Base-by-base conservation (phyloP, 2,113 vertebrate genomes). In the Miniopterus natalensis region DNA sequence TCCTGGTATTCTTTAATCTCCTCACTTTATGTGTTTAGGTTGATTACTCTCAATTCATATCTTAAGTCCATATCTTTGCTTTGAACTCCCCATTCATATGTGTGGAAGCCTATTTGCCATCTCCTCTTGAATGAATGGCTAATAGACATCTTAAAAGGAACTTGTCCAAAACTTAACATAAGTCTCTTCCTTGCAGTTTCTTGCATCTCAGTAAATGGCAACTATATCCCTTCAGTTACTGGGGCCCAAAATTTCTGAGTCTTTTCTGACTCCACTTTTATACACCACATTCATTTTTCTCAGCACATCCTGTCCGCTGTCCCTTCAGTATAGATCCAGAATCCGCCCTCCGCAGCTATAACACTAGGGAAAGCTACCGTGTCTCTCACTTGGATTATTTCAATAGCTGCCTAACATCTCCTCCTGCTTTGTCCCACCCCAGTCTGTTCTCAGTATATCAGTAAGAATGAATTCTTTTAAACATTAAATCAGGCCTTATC, bases 391-490 rank as follows among this genome's bases (percentile, higher is more conserved):
- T 55, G 9, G 4, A 18, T 23, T 61, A 36, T 87, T 47, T 57
- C 63, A 42, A 0, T 21, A 79, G 29, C 85, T 14, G 3, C 40
- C 89, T 63, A 11, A 5, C 13, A 14, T 73, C 61, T 63, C 23
- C 3, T 2, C 27, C 3, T 2, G 36, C 61, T 45, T 84, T 31
- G 8, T 5, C 40, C n/a, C 25, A 40, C 18, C n/a, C 31, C 36
- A 20, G 7, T 70, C 77, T 78, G 2, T 77, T 73, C 21, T 49
- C 55, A 65, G 1, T 31, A 47, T 78, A 75, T 15, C 53, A 49
- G 1, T 31, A 53, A 27, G 17, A 92, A 71, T 65, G 40, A 36
- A 45, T 42, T 81, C 31, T 92, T 88, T 95, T 25, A 31, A 81
- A 55, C 23, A 21, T 55, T 80, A 36, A 17, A 13, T 87, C 18